Base-by-base conservation (phyloP, 2,888 invertebrate species). In the Invenusta paracnida region DNA sequence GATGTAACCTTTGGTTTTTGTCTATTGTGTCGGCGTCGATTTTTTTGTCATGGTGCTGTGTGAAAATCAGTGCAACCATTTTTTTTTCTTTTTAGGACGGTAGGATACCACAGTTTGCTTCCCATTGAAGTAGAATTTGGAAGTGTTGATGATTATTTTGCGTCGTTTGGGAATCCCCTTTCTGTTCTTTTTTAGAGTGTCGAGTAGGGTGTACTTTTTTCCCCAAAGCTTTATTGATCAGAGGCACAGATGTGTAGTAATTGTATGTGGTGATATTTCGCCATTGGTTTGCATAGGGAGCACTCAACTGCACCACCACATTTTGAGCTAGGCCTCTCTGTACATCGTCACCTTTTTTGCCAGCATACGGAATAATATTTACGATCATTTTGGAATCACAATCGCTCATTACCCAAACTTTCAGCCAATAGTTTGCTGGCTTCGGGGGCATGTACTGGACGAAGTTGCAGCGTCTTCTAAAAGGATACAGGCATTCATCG, bases 361-460 rank as follows among this genome's bases (percentile, higher is more conserved):
- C 82, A 11, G 31, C 31, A 30, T 82, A 82, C n/a, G 82, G 23
- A 82, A 82, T 82, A 82, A 82, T 82, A 30, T 2, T 82, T 1
- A 82, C 29, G 27, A 82, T 82, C 29, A 82, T 82, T 82, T 30
- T 82, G 30, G 82, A 30, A 11, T 82, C 82, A 82, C 82, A 82
- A 28, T 13, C 29, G 82, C 73, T 73, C 73, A 73, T 79, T 79
- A 79, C 29, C 79, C 79, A 79, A 79, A 5, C 2, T 27, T 79
- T 79, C 79, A 79, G 28, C 25, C 79, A 2, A 27, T 79, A 79
- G 5, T 79, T 79, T 79, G 79, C 79, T 27, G 79, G 79, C 79
- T 79, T 79, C 25, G 2, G 23, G 28, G 79, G 79, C 23, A 79
- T 23, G 79, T 79, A 79, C 28, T 79, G 79, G 28, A 79, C 79